phyloP scores from a whole-genome alignment of 2,113 vertebrate species.

The Cervus canadensis region DNA sequence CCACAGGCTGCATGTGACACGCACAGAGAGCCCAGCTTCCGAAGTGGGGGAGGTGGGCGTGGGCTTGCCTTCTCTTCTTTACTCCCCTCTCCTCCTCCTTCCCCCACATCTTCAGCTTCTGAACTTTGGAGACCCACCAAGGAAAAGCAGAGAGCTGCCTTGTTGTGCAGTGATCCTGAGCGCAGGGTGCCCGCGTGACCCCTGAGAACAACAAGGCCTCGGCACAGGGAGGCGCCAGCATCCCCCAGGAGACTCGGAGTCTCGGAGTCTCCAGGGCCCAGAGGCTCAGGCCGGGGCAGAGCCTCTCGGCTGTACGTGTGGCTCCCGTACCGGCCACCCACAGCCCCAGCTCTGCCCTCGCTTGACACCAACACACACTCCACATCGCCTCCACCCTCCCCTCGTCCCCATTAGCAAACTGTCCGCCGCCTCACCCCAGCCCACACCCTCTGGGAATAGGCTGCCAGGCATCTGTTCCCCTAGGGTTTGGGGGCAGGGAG shows the following conservation, averaged over 20 bases:
- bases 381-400: not conserved
- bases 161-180: not conserved
- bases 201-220: not conserved
- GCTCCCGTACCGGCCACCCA: not conserved
- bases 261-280: not conserved
- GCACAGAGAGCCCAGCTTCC: no score
- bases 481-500: conserved; percentile 23
- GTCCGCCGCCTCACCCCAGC: conserved; percentile 22
- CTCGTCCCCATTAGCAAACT: not conserved
- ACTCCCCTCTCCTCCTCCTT: not conserved
- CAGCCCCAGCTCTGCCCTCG: not conserved
- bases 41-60: no score
- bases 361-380: not conserved
- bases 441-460: conserved; percentile 47
- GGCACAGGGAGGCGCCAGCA: not conserved
- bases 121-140: not conserved
- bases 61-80: not conserved
- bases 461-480: conserved; percentile 54
- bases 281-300: not conserved
- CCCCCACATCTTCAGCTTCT: not conserved
- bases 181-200: not conserved
- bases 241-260: not conserved
- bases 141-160: not conserved
- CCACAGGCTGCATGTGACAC: accelerated
- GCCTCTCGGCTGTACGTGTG: not conserved